Evolutionary conservation across 2,797 vertebrate genomes (phyloP).

Genomic region (Streptopelia turtur): DNA sequence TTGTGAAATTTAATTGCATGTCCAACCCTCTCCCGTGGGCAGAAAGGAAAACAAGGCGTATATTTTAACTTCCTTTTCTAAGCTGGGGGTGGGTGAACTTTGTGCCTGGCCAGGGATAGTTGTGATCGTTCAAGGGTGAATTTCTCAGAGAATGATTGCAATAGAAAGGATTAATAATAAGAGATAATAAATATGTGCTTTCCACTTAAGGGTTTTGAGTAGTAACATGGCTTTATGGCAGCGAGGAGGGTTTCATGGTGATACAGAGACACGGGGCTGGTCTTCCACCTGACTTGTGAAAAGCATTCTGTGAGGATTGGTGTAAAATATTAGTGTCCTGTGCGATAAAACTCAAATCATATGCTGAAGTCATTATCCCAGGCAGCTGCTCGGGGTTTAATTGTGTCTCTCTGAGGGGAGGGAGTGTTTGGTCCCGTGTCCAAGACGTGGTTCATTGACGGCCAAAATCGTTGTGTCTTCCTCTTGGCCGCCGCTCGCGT

Average conservation of each 20-base stretch:
- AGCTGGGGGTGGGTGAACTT: background rate
- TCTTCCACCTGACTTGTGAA: background rate
- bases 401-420: background rate
- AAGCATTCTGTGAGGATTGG: background rate
- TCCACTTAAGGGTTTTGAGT: background rate
- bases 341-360: background rate
- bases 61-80: slow-evolving; percentile 13
- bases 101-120: background rate
- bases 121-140: background rate
- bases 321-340: background rate
- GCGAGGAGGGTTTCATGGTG: fast-evolving
- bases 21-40: background rate
- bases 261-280: background rate
- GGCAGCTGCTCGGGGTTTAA: background rate
- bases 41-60: background rate
- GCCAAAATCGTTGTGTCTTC: background rate
- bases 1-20: background rate
- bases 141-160: background rate
- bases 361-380: background rate
- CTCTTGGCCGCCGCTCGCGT: fast-evolving
- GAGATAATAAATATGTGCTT: background rate
- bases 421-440: background rate
- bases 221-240: fast-evolving
- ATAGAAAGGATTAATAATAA: background rate
- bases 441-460: fast-evolving